Conservation (phyloP, 2,888 invertebrate genomes). For the Hyposoter dolosus region DNA sequence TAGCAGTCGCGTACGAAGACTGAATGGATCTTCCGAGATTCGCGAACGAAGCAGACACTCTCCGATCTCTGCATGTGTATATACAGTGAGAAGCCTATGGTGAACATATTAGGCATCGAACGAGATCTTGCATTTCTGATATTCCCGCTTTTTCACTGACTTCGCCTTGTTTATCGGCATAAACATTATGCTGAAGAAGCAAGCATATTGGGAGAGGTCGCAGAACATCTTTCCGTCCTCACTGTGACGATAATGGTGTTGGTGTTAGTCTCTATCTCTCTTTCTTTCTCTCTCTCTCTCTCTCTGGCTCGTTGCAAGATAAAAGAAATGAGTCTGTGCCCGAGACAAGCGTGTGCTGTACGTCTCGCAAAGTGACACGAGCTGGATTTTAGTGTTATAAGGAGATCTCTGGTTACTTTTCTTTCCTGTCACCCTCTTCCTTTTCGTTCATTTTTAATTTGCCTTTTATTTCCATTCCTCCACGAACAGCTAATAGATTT, state of each 20-base stretch:
- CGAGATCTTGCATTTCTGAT: conserved; percentile 56
- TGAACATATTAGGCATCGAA: conserved; percentile 60
- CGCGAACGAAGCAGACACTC: conserved; percentile 22
- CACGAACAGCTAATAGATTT: conserved; percentile 35
- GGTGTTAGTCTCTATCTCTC: conserved; percentile 14
- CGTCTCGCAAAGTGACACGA: conserved; percentile 51
- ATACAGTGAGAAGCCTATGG: conserved; percentile 15
- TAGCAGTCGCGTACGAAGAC: conserved; percentile 48
- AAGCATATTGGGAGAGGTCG: conserved; percentile 61
- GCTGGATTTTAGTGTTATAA: conserved; percentile 44
- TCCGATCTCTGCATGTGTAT: conserved; percentile 23
- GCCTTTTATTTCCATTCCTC: conserved; percentile 30
- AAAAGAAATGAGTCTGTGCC: conserved; percentile 27
- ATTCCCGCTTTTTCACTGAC: conserved; percentile 74
- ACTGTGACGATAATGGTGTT: conserved; percentile 33
- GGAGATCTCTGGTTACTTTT: conserved; percentile 38
- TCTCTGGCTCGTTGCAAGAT: background rate
- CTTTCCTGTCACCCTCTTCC: conserved; percentile 11
- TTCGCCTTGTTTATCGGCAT: conserved; percentile 78
- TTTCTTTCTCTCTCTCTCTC: background rate
- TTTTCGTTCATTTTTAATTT: conserved; percentile 28
- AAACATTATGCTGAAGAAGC: conserved; percentile 65
- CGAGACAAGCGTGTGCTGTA: conserved; percentile 40
- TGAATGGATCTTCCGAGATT: conserved; percentile 64
- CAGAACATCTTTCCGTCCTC: conserved; percentile 51